phyloP scores from a whole-genome alignment of 2,888 invertebrate species.

The Diloba caeruleocephala region DNA sequence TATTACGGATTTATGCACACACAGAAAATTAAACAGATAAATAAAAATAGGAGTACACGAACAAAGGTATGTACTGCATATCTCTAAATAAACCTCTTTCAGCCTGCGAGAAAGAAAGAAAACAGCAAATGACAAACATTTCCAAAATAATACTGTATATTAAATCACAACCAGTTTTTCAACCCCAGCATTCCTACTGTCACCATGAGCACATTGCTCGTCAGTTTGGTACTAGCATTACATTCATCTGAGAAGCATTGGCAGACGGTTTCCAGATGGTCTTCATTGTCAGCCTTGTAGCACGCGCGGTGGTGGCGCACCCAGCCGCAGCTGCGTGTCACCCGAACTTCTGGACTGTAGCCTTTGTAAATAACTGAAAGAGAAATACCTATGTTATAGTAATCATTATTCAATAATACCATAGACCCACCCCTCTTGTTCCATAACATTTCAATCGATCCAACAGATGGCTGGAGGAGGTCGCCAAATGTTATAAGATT shows the following conservation, averaged over 20 bases:
- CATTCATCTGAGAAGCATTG: conserved; percentile 91
- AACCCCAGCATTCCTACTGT: conserved; percentile 4
- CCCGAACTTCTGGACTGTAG: conserved; percentile 79
- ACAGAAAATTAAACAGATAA: too few relatives aligned
- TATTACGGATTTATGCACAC: too few relatives aligned
- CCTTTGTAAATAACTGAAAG: conserved; percentile 77
- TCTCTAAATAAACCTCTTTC: background rate
- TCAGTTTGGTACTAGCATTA: conserved; percentile 69
- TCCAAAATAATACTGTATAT: conserved; percentile 44
- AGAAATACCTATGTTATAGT: conserved; percentile 1
- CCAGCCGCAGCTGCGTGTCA: conserved; percentile 91
- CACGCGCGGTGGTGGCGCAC: conserved; percentile 82
- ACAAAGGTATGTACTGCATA: too few relatives aligned
- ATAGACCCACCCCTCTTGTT: too few relatives aligned
- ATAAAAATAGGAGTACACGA: too few relatives aligned
- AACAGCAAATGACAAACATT: conserved; percentile 2
- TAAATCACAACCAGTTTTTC: conserved; percentile 33
- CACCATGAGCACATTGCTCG: background rate
- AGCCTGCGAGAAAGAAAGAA: background rate
- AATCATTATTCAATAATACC: too few relatives aligned
- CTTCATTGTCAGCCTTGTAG: conserved; percentile 90
- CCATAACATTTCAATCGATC: too few relatives aligned
- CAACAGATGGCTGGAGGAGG: too few relatives aligned
- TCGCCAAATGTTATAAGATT: too few relatives aligned
- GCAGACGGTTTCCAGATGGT: conserved; percentile 90